Base-by-base conservation (phyloP, 2,888 invertebrate species). In the Napeogenes sylphis region DNA sequence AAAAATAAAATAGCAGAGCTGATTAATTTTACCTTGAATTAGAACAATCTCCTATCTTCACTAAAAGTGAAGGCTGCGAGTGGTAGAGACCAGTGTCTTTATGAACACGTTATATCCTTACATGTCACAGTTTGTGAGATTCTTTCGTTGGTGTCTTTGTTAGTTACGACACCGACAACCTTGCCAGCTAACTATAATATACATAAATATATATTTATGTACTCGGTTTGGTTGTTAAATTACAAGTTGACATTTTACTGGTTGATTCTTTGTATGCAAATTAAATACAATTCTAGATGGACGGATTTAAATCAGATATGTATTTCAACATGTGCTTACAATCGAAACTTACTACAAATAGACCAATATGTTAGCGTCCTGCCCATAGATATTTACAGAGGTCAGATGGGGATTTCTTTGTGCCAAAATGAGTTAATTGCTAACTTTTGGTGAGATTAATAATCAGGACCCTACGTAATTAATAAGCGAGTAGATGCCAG, bases 201-300 rank as follows among this genome's bases (percentile, higher is more conserved):
- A 81, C 80, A 84, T 82, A 81, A 81, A 81, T 83, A 75, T 85
- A 83, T 81, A 82, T 82, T 80, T 84, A 80, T 80, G 78, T 77
- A 77, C 77, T 72, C 74, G 74, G 77, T 83, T 83, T 81, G 83
- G 83, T 78, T 77, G 82, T 84, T 83, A 84, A 82, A 81, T 82
- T 78, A 75, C 81, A 84, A 42, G 51, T 51, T 56, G 45, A 14
- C 32, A 56, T 56, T 14, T 42, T 32, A 30, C n/a, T 14, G 47
- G 30, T 21, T 56, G 45, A 45, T n/a, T 57, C 46, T 51, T 51
- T 51, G 51, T 51, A 51, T 51, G 30, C 51, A 8, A 51, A 51
- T 30, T 30, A 51, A 21, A 21, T 21, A 51, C 13, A 51, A 5
- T 10, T 8, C 4, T 51, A 3, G 6, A 12, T 51, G 12, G 21